Evolutionary conservation across 2,888 invertebrate species (phyloP).

Genomic region (Perdita meconis): DNA sequence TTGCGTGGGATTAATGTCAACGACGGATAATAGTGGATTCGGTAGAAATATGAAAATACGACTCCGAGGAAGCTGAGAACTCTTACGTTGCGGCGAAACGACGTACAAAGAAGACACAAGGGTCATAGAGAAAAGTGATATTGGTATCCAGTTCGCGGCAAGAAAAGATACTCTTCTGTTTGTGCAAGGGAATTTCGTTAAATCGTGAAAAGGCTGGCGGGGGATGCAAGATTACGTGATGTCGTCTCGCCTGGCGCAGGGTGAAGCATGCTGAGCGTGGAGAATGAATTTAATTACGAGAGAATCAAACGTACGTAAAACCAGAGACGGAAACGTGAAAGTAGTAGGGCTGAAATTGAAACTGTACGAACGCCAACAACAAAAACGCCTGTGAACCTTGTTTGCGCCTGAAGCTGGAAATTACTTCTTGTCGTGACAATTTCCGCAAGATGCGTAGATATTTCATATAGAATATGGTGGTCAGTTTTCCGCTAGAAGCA

Average conservation of each 20-base stretch:
- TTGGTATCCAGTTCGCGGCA: not conserved
- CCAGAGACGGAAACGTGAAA: slow-evolving; percentile 4
- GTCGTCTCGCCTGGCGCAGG: not conserved
- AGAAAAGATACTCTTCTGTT: not conserved
- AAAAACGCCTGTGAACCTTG: slow-evolving; percentile 14
- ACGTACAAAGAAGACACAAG: slow-evolving; percentile 15
- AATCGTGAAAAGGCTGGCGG: not conserved
- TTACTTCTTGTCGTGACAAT: slow-evolving; percentile 10
- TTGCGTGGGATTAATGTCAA: not conserved
- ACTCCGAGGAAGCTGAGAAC: not conserved
- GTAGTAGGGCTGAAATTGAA: slow-evolving; percentile 36
- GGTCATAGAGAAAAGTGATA: slow-evolving; percentile 11
- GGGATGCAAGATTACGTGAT: slow-evolving; percentile 11
- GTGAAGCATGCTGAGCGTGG: not conserved
- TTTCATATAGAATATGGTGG: not conserved
- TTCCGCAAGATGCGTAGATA: no score
- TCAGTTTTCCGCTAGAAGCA: not conserved
- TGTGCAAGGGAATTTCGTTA: not conserved
- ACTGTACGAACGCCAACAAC: not conserved
- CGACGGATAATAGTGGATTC: not conserved
- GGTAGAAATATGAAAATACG: slow-evolving; percentile 26
- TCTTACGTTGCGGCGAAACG: not conserved
- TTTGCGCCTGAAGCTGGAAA: not conserved
- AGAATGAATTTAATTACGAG: slow-evolving; percentile 24
- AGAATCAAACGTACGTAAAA: slow-evolving; percentile 17